phyloP scores from a whole-genome alignment of 2,888 invertebrate genomes.

The Hydrotaea cyrtoneurina region DNA sequence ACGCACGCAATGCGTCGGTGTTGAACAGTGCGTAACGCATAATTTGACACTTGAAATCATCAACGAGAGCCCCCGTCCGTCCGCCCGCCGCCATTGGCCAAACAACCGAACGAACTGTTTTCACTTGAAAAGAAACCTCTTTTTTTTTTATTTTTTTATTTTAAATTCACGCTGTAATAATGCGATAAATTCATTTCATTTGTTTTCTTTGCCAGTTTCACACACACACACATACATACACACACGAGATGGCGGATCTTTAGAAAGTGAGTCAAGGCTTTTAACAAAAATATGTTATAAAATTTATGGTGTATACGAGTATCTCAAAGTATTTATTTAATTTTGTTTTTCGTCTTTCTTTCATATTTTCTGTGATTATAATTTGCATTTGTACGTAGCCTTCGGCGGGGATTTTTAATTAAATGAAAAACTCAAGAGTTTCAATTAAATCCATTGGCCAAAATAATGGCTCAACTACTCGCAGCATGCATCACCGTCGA shows the following conservation, averaged over 20 bases:
- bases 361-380: neutral
- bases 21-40: slow-evolving; percentile 63
- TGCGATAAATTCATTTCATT: neutral
- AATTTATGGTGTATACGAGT: neutral
- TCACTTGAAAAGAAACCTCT: neutral
- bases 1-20: slow-evolving; percentile 52
- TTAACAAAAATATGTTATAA: slow-evolving; percentile 14
- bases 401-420: slow-evolving; percentile 34
- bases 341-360: neutral
- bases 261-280: slow-evolving; percentile 36
- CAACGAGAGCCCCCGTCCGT: neutral
- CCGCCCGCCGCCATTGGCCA: neutral
- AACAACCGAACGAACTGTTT: neutral
- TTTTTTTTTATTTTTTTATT: neutral
- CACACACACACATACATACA: neutral
- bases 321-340: neutral
- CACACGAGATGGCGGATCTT: neutral
- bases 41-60: slow-evolving; percentile 52
- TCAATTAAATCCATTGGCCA: slow-evolving; percentile 5
- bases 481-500: neutral
- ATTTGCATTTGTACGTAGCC: slow-evolving; percentile 34
- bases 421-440: slow-evolving; percentile 19
- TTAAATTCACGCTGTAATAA: neutral
- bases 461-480: slow-evolving; percentile 1
- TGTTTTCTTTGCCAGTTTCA: neutral